Percentiles rank a stretch among this genome's conserved stretches.
Conservation (phyloP, 2,888 invertebrate genomes). For the Melieria crassipennis region DNA sequence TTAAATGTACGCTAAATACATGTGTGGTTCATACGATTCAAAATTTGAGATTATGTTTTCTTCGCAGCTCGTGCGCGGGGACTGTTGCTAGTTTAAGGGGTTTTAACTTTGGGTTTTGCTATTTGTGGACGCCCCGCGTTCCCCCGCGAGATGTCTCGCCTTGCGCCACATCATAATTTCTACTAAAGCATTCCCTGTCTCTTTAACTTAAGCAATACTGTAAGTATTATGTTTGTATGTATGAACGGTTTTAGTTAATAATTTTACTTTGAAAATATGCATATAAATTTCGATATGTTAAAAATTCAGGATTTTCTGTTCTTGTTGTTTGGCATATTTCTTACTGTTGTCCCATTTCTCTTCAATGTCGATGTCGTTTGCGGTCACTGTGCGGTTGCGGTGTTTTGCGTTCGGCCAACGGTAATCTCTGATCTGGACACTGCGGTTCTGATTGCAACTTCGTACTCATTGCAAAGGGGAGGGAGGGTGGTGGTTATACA, state of each 20-base stretch:
- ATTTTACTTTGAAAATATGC: constrained; percentile 39
- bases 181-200: background rate
- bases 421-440: background rate
- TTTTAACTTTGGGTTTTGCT: background rate
- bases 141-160: no score
- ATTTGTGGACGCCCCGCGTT: constrained; percentile 13
- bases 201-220: constrained; percentile 32
- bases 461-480: constrained; percentile 7
- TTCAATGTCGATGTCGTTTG: background rate
- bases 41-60: constrained; percentile 23
- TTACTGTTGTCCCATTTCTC: constrained; percentile 40
- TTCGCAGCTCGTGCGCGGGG: constrained; percentile 7
- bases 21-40: background rate
- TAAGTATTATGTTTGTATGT: constrained; percentile 1
- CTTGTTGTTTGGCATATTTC: constrained; percentile 34
- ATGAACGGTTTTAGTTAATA: background rate
- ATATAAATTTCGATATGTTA: constrained; percentile 60
- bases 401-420: constrained; percentile 13
- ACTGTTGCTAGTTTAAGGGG: no score
- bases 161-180: no score
- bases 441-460: background rate
- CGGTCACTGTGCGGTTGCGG: constrained; percentile 25
- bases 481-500: no score
- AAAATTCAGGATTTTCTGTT: constrained; percentile 57
- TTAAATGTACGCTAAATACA: background rate